A percentile compares a stretch with the other conserved stretches of the same genome.
phyloP scores from a whole-genome alignment of 1,140 invertebrate genomes.

The Panulirus ornatus region DNA sequence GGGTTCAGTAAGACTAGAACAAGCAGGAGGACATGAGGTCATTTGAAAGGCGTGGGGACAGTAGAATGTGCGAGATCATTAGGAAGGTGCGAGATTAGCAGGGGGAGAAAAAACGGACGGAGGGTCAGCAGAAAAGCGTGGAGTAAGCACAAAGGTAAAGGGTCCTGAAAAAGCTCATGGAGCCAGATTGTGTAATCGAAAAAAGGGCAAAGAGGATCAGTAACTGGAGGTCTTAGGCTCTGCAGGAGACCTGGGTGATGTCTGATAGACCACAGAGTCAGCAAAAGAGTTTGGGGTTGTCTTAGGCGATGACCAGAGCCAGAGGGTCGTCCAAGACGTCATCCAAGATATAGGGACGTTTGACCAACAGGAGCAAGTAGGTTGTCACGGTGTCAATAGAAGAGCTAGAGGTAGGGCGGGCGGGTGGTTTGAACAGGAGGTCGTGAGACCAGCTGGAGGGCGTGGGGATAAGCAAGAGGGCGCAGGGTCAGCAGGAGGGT shows the following conservation, averaged over 20 bases:
- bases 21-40: neutral
- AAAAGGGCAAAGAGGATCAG: too few relatives aligned
- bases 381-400: neutral
- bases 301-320: neutral
- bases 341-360: too few relatives aligned
- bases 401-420: neutral
- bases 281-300: neutral
- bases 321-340: too few relatives aligned
- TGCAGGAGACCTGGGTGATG: too few relatives aligned
- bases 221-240: too few relatives aligned
- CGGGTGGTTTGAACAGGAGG: conserved; percentile 1
- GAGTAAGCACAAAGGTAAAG: neutral
- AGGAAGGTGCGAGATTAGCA: neutral
- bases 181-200: too few relatives aligned
- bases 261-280: too few relatives aligned
- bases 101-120: neutral
- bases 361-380: too few relatives aligned
- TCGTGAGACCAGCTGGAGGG: conserved; percentile 10
- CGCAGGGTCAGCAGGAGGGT: conserved; percentile 21
- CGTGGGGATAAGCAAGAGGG: neutral
- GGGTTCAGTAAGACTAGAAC: too few relatives aligned
- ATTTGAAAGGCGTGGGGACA: neutral
- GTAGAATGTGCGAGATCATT: neutral
- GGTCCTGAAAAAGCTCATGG: too few relatives aligned
- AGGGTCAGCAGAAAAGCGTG: neutral